A percentile compares a stretch with the other conserved stretches of the same genome.
These are phyloP conservation scores for Neolamprologus devosi DNA, from an alignment of 2,113 vertebrate genomes.

Conservation along the genomic window DNA sequence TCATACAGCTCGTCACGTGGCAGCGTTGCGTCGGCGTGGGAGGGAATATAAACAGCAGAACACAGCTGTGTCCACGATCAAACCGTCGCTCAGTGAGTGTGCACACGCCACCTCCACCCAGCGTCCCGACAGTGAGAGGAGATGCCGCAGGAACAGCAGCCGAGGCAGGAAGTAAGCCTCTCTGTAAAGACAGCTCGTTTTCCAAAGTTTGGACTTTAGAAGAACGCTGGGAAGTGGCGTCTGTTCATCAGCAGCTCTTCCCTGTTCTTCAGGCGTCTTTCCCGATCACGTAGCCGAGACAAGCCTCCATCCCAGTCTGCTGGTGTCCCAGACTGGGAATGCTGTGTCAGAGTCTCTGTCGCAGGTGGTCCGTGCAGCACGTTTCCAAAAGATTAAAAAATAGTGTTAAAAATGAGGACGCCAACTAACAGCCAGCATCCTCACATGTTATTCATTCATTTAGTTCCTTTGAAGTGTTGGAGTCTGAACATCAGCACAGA, in stretches of 20 bases:
- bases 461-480: not conserved
- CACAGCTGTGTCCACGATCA: not conserved
- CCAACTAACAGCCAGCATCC: fast-evolving
- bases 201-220: not conserved
- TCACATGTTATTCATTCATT: not conserved
- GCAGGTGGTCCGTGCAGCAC: fast-evolving
- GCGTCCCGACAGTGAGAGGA: not conserved
- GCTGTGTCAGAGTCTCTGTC: not conserved
- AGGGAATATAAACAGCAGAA: not conserved
- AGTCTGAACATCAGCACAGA: not conserved
- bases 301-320: not conserved
- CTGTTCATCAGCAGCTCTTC: not conserved
- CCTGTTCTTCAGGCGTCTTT: not conserved
- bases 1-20: not conserved
- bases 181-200: fast-evolving
- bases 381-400: not conserved
- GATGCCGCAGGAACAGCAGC: not conserved
- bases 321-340: not conserved
- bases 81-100: fast-evolving
- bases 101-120: fast-evolving
- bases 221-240: not conserved
- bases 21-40: not conserved
- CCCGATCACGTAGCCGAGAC: not conserved
- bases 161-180: not conserved
- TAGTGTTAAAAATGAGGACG: not conserved